These are phyloP conservation scores for Lasius platythorax DNA, from an alignment of 2,888 invertebrate genomes.

Conservation along the genomic window DNA sequence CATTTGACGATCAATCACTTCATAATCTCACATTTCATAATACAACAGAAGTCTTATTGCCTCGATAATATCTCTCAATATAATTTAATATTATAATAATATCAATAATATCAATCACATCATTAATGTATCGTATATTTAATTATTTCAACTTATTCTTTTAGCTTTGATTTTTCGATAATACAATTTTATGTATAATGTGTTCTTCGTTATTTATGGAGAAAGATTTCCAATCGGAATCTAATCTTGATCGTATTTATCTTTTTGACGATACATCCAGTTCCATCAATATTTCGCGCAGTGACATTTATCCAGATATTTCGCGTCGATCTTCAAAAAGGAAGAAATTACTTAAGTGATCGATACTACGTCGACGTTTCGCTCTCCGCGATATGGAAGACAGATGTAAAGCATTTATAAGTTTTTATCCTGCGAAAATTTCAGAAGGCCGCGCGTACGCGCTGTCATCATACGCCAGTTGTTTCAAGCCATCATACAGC, in stretches of 20 bases:
- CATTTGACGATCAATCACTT: neutral
- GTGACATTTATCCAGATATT: slow-evolving; percentile 15
- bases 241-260: neutral
- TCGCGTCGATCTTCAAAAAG: neutral
- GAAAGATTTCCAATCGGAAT: neutral
- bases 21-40: neutral
- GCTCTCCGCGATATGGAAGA: too few species aligned
- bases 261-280: neutral
- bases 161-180: neutral
- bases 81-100: neutral
- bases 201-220: neutral
- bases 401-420: slow-evolving; percentile 26
- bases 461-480: neutral
- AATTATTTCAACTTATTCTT: neutral
- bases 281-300: neutral
- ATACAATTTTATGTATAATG: neutral
- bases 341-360: slow-evolving; percentile 16
- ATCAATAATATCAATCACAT: neutral
- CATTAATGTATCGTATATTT: neutral
- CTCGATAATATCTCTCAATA: neutral
- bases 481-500: neutral
- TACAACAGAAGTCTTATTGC: neutral
- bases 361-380: neutral
- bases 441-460: slow-evolving; percentile 16
- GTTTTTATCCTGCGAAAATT: slow-evolving; percentile 26